phyloP scores from a whole-genome alignment of 2,888 invertebrate species.

The Sisyra nigra region DNA sequence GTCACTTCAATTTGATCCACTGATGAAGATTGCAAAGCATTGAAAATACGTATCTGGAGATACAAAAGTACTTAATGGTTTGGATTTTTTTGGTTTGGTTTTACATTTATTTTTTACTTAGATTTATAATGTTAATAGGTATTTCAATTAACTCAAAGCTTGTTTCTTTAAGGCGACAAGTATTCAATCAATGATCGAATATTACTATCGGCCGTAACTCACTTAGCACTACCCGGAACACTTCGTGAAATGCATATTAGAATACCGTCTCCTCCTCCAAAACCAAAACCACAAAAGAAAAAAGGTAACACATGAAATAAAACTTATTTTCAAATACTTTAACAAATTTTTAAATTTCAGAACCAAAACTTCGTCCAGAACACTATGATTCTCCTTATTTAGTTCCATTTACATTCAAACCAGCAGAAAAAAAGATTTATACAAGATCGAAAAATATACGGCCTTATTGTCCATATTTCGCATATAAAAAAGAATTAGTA shows the following conservation, averaged over 20 bases:
- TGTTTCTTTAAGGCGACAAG: slow-evolving; percentile 12
- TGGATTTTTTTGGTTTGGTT: no score
- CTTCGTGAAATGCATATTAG: slow-evolving; percentile 24
- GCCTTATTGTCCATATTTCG: slow-evolving; percentile 23
- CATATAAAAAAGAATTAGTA: slow-evolving; percentile 18
- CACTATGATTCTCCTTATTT: slow-evolving; percentile 20
- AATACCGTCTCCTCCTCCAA: slow-evolving; percentile 23
- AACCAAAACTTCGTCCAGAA: neutral
- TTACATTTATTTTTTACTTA: no score
- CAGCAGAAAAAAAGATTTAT: slow-evolving; percentile 17
- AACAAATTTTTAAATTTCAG: neutral
- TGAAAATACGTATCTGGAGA: no score
- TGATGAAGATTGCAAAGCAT: no score
- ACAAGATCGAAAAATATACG: slow-evolving; percentile 19
- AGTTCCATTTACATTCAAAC: slow-evolving; percentile 16
- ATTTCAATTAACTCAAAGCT: neutral
- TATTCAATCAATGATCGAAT: slow-evolving; percentile 25
- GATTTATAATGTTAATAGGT: neutral
- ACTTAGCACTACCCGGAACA: slow-evolving; percentile 22
- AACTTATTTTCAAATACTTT: neutral
- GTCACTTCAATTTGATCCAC: no score
- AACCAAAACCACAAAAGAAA: neutral
- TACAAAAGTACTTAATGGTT: no score
- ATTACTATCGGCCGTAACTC: slow-evolving; percentile 24
- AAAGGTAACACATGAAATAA: neutral